These are phyloP conservation scores for Odontothrips loti DNA, from an alignment of 2,888 invertebrate genomes.

Conservation along the genomic window DNA sequence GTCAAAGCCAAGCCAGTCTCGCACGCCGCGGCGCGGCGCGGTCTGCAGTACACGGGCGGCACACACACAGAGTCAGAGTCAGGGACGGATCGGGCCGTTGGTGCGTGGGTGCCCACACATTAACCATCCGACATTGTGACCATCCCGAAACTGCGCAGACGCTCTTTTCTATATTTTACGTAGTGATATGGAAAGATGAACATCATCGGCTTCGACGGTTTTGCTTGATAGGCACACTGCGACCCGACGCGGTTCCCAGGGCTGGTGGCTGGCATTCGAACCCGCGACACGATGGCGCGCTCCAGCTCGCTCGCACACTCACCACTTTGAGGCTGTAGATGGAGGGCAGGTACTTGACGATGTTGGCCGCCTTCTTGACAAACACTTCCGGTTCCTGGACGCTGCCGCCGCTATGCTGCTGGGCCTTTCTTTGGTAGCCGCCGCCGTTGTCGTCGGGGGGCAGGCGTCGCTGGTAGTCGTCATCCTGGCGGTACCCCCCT, in stretches of 20 bases:
- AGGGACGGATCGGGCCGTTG: too few relatives aligned
- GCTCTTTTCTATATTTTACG: too few relatives aligned
- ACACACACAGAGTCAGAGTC: background rate
- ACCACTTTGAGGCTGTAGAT: slow-evolving; percentile 16
- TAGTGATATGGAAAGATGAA: too few relatives aligned
- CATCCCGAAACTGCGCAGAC: too few relatives aligned
- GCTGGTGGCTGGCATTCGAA: too few relatives aligned
- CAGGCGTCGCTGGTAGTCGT: background rate
- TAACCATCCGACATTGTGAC: background rate
- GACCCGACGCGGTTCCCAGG: background rate
- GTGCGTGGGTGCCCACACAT: background rate
- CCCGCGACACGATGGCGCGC: too few relatives aligned
- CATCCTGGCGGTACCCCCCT: background rate
- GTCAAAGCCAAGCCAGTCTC: background rate
- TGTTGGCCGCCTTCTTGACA: background rate
- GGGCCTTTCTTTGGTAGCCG: background rate
- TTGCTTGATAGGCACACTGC: too few relatives aligned
- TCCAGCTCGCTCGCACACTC: background rate
- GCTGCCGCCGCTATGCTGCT: background rate
- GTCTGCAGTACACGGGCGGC: background rate
- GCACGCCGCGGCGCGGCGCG: background rate
- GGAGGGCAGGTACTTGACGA: slow-evolving; percentile 3
- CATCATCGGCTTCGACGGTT: too few relatives aligned
- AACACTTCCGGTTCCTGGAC: background rate
- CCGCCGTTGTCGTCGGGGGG: background rate